Percentiles rank a stretch among this genome's conserved stretches.
phyloP scores from a whole-genome alignment of 1,140 invertebrate species.

The Anadara kagoshimensis region DNA sequence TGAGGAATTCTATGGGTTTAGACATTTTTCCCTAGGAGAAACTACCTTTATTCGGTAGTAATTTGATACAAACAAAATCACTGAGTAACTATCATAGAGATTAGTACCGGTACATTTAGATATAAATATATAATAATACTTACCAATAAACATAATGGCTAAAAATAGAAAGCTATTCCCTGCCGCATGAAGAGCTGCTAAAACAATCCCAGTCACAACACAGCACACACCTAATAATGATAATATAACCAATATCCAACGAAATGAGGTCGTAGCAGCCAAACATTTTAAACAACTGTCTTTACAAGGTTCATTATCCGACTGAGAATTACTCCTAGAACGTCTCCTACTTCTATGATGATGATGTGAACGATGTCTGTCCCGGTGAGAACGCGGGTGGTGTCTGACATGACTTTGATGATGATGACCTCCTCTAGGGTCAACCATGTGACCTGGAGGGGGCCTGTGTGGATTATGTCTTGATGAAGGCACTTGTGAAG shows the following conservation, averaged over 20 bases:
- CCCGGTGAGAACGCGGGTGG: conserved; percentile 29
- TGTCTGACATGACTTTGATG: conserved; percentile 38
- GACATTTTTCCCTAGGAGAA: too few species aligned
- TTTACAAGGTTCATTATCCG: conserved; percentile 57
- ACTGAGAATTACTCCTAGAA: conserved; percentile 39
- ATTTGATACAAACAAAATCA: too few species aligned
- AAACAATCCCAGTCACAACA: conserved; percentile 71
- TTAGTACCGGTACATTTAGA: too few species aligned
- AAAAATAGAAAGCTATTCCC: conserved; percentile 68
- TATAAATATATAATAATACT: conserved; percentile 38
- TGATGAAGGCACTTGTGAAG: conserved; percentile 70
- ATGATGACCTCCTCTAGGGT: conserved; percentile 9
- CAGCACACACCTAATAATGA: conserved; percentile 70
- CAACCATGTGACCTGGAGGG: conserved; percentile 24
- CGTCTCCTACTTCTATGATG: conserved; percentile 35
- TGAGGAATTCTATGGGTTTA: too few species aligned
- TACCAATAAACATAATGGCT: conserved; percentile 72
- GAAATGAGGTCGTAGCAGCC: conserved; percentile 65
- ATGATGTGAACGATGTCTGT: conserved; percentile 27
- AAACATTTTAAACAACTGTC: conserved; percentile 67
- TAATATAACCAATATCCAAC: conserved; percentile 69
- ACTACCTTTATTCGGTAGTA: too few species aligned
- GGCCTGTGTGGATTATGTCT: conserved; percentile 31
- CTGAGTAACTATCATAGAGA: too few species aligned
- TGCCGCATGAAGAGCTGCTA: conserved; percentile 68